A percentile compares a stretch with the other conserved stretches of the same genome.
phyloP scores from a whole-genome alignment of 2,797 vertebrate genomes.

The Gadopsis marmoratus region DNA sequence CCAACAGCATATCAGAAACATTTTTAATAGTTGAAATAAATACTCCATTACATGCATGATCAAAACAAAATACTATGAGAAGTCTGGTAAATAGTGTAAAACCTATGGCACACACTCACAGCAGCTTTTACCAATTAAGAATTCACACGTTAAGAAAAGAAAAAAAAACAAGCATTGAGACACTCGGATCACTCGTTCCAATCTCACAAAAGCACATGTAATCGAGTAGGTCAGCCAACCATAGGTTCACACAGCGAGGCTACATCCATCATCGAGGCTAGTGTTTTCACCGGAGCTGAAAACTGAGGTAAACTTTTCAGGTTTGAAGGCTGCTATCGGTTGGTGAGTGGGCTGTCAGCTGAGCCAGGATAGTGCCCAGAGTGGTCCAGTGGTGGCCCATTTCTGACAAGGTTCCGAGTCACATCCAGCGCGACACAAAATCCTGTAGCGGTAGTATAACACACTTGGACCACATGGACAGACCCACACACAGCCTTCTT shows the following conservation, averaged over 20 bases:
- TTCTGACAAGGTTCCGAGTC: constrained; percentile 70
- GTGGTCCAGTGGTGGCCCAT: constrained; percentile 44
- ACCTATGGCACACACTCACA: constrained; percentile 85
- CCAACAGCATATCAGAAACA: constrained; percentile 87
- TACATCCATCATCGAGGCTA: constrained; percentile 89
- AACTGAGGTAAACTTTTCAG: constrained; percentile 95
- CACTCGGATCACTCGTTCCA: constrained; percentile 80
- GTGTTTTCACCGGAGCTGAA: constrained; percentile 84
- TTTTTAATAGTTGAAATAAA: constrained; percentile 99
- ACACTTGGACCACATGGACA: constrained; percentile 8
- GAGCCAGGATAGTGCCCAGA: constrained; percentile 69
- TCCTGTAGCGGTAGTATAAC: constrained; percentile 61
- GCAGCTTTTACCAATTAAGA: constrained; percentile 91
- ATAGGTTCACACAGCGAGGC: constrained; percentile 87
- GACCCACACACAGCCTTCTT: constrained; percentile 43
- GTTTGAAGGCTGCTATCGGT: constrained; percentile 64
- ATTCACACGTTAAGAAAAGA: constrained; percentile 85
- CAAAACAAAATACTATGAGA: constrained; percentile 92
- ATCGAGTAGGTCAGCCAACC: constrained; percentile 85
- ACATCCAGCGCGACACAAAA: constrained; percentile 88
- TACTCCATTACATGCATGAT: constrained; percentile 99
- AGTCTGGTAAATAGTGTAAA: constrained; percentile 96
- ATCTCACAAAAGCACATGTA: constrained; percentile 78
- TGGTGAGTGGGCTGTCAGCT: constrained; percentile 73
- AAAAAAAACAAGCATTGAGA: constrained; percentile 69